phyloP scores from a whole-genome alignment of 2,113 vertebrate genomes.

The Garra rufa region DNA sequence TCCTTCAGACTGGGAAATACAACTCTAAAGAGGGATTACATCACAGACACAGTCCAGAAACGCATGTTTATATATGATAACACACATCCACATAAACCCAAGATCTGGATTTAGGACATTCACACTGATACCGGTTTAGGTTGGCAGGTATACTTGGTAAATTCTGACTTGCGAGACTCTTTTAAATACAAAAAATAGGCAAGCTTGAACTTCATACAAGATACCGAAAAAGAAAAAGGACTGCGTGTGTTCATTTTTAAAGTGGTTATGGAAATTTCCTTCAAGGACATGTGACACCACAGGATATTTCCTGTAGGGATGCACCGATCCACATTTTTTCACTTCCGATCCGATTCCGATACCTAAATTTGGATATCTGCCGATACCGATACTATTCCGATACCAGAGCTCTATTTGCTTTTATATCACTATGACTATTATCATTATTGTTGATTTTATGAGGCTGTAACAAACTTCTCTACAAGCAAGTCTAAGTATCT shows the following conservation, averaged over 20 bases:
- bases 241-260: background rate
- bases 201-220: conserved; percentile 47
- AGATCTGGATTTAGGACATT: background rate
- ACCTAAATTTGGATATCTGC: too few relatives aligned
- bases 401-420: too few relatives aligned
- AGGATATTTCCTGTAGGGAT: background rate
- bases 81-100: background rate
- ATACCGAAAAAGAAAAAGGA: background rate
- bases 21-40: background rate
- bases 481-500: too few relatives aligned
- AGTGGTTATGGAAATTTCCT: background rate
- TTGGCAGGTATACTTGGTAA: background rate
- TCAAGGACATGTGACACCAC: background rate
- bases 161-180: conserved; percentile 7
- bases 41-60: background rate
- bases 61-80: background rate
- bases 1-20: background rate
- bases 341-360: too few relatives aligned
- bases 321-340: too few relatives aligned
- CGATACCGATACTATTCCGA: too few relatives aligned
- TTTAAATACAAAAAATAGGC: conserved; percentile 28
- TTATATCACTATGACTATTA: too few relatives aligned
- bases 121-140: background rate
- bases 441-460: too few relatives aligned
- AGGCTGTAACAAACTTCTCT: too few relatives aligned